Percentiles rank a stretch among this genome's conserved stretches.
phyloP scores from a whole-genome alignment of 2,888 invertebrate genomes.

The Eupithecia insigniata region DNA sequence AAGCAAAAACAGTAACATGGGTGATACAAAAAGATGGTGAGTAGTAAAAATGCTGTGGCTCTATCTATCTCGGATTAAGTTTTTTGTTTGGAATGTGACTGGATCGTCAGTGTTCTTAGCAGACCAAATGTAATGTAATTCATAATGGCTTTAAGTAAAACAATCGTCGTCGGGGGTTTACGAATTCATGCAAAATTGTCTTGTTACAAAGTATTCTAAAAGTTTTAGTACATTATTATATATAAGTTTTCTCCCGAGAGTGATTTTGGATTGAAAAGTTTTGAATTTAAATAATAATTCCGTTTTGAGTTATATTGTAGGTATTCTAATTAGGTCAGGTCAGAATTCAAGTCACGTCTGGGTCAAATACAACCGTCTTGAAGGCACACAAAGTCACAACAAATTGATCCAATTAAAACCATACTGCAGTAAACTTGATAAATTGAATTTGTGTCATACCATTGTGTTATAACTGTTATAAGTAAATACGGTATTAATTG shows the following conservation, averaged over 20 bases:
- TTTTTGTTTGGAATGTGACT: background rate
- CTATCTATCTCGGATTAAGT: background rate
- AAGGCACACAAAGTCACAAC: conserved; percentile 20
- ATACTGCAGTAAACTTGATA: conserved; percentile 16
- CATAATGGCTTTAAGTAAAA: background rate
- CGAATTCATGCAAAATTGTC: too few species aligned
- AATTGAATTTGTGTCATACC: conserved; percentile 14
- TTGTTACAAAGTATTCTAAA: background rate
- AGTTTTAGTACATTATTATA: background rate
- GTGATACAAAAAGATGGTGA: too few species aligned
- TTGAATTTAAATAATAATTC: background rate
- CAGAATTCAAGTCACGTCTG: background rate
- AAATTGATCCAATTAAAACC: conserved; percentile 26
- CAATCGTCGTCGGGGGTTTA: background rate
- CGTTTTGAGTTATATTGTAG: background rate
- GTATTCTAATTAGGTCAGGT: background rate
- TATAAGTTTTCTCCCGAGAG: background rate
- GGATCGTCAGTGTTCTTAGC: background rate
- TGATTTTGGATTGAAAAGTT: background rate
- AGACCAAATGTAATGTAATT: background rate
- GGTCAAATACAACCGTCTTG: background rate
- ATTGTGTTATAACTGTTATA: background rate
- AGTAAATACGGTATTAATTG: background rate
- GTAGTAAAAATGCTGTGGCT: too few species aligned
- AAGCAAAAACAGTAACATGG: too few species aligned